Conservation (phyloP, 2,797 vertebrate species). For the Garrulus glandarius region DNA sequence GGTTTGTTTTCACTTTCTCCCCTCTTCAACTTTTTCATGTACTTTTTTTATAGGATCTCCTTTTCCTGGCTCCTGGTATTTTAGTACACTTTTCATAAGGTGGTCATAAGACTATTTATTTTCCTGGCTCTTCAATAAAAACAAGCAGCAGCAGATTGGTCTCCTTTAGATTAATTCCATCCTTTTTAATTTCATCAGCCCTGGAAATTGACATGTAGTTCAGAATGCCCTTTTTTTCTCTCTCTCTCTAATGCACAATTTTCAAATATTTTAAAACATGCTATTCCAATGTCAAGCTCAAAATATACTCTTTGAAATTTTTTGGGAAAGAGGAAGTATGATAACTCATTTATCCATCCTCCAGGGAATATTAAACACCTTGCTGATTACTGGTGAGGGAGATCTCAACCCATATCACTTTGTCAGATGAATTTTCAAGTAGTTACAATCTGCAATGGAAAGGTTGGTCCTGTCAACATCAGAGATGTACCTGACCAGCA, state of each 20-base stretch:
- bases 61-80: neutral
- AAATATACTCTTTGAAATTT: neutral
- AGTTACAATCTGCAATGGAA: neutral
- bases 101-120: neutral
- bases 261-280: neutral
- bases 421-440: neutral
- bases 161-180: neutral
- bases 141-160: neutral
- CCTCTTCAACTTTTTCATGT: neutral
- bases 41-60: neutral
- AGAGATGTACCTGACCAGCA: neutral
- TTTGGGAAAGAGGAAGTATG: neutral
- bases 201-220: neutral
- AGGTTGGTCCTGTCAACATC: neutral
- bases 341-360: neutral
- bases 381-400: neutral
- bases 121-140: neutral
- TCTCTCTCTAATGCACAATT: neutral
- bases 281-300: neutral
- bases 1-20: neutral
- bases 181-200: neutral
- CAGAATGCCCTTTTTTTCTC: fast-evolving
- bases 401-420: neutral
- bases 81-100: neutral
- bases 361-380: neutral